Conservation (phyloP, 2,113 vertebrate genomes). For the Seriola aureovittata region DNA sequence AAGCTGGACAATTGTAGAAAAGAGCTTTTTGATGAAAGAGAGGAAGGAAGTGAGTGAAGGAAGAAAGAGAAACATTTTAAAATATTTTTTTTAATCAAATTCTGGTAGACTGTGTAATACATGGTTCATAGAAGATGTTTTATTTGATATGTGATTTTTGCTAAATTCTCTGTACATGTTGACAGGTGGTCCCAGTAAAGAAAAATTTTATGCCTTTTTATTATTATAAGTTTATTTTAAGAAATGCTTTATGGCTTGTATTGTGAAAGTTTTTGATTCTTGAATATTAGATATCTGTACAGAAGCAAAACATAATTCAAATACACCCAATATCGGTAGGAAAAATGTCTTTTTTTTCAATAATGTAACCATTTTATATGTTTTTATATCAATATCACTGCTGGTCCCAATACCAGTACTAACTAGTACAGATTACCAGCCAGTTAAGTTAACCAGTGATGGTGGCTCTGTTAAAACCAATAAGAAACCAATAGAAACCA, state of each 20-base stretch:
- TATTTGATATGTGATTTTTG: background rate
- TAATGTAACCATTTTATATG: background rate
- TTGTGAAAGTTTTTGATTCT: background rate
- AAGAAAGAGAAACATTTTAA: background rate
- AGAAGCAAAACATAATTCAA: background rate
- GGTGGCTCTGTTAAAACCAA: background rate
- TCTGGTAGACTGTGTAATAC: background rate
- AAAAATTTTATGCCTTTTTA: background rate
- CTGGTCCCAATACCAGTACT: no score
- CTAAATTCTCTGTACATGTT: background rate
- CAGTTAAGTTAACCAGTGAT: background rate
- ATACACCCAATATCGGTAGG: background rate
- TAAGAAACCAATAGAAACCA: background rate
- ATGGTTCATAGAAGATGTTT: background rate
- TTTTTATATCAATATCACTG: background rate
- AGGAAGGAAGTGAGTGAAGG: background rate
- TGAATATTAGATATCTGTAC: background rate
- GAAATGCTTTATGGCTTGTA: background rate
- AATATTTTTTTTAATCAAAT: background rate
- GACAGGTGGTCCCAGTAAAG: background rate
- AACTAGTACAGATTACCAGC: no score
- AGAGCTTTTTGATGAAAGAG: conserved; percentile 6
- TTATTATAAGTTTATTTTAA: background rate
- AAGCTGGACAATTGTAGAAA: conserved; percentile 7
- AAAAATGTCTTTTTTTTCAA: background rate